Base-by-base conservation (phyloP, 2,113 vertebrate species). In the Indri indri region DNA sequence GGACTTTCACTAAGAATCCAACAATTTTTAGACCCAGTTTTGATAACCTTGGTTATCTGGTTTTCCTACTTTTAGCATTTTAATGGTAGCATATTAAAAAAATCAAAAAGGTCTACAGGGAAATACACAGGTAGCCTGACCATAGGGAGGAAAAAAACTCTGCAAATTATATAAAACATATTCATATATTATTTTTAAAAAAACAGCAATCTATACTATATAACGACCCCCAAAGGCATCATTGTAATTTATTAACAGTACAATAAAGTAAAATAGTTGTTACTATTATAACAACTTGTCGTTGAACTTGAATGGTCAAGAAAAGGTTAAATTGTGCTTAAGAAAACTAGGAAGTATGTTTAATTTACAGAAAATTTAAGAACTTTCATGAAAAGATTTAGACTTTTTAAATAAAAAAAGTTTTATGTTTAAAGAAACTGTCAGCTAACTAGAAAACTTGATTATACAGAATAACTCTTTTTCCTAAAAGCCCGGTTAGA, bases 391-490 rank as follows among this genome's bases (percentile, higher is more conserved):
- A 90, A 95, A 92, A 86, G 11, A 73, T 82, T 90, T 76, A 86
- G 25, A 90, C 34, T 88, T 92, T 82, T 54, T 23, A 76, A 81
- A 88, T 63, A n/a, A 63, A 80, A 66, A 86, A 68, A 54, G 16
- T 89, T 90, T 91, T 89, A 45, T 96, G 52, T 90, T 96, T 90
- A 84, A 94, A 86, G 66, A 91, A 88, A 87, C 34, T 82, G 12
- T 61, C 1, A 76, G 30, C 20, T 77, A 90, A 88, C 42, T 70
- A 70, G n/a, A 90, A 96, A 96, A 90, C 27, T 90, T 86, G n/a
- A 23, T 92, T 94, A 74, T 96, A 34, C 76, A 92, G 32, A 88
- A 90, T 80, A 79, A 90, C 45, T 91, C n/a, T 61, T 97, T 97
- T 96, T 91, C 37, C 59, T 74, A 76, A 92, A 71, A 91, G 66